Evolutionary conservation across 2,797 vertebrate species (phyloP), one percentile per base, ranked within the genome.

Genomic region (Notoglanidium macrostoma): DNA sequence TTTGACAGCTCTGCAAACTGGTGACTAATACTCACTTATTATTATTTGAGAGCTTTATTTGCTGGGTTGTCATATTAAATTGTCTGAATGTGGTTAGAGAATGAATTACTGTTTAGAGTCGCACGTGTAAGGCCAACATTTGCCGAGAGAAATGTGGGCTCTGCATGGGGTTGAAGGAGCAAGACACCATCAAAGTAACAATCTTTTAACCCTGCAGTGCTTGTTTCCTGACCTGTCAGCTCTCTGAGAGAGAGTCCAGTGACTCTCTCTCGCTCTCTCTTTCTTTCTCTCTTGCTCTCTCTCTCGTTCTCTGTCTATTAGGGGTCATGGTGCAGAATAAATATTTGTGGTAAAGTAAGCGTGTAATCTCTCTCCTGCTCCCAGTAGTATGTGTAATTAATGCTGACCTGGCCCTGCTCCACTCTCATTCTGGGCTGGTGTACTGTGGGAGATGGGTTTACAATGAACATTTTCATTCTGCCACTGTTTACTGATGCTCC

Each of bases 261-360:
- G 61, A 40, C 83, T 77, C 85, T 90, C 81, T 84, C 79, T 84
- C 87, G 17, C 8, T 9, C 70, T 72, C 83, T 32, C 86, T 91
- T 89, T 86, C 88, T 89, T 88, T 70, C 78, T 80, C 51, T 92
- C 49, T 55, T 51, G 55, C 17, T 9, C 70, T 72, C 83, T 32
- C 86, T 91, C 89, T 86, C 88, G 88, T 88, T 70, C 78, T 80
- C 51, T 92, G 79, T 93, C 92, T 94, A 93, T 94, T 90, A 95
- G 92, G 87, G 84, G 73, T 92, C 86, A 88, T 49, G 87, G 92
- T 80, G 90, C 92, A 88, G 92, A 94, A 95, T 94, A 94, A 92
- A 95, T 94, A 95, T 95, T 95, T 93, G 91, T 92, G 87, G 70
- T 90, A 91, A 93, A 94, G 90, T 91, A 92, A 93, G 90, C 91